Conservation (phyloP, 2,797 vertebrate species). For the Valencia hispanica region DNA sequence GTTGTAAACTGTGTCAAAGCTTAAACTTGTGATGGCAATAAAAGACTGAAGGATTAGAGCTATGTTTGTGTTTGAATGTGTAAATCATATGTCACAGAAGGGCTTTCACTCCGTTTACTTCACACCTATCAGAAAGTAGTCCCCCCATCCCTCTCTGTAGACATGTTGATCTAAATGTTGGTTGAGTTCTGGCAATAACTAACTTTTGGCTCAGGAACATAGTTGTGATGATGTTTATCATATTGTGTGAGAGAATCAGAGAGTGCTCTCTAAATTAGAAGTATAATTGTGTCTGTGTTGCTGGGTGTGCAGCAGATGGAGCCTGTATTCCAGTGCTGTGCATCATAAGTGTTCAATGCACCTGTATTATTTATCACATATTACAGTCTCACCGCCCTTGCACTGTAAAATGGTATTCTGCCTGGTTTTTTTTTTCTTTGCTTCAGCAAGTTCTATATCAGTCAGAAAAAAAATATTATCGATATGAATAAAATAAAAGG, state of each 20-base stretch:
- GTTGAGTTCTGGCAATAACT: background rate
- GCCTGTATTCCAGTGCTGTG: constrained; percentile 56
- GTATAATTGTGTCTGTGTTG: constrained; percentile 15
- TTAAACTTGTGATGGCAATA: constrained; percentile 5
- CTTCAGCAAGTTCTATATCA: background rate
- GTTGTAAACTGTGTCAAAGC: background rate
- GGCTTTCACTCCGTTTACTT: background rate
- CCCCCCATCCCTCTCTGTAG: constrained; percentile 2
- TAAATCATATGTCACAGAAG: background rate
- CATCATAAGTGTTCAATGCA: constrained; percentile 4
- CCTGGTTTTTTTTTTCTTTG: background rate
- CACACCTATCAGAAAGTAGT: background rate
- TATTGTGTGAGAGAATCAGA: background rate
- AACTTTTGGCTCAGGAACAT: background rate
- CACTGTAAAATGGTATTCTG: background rate
- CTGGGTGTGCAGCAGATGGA: constrained; percentile 63
- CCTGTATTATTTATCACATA: background rate
- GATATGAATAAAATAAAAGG: background rate
- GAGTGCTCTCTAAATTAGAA: background rate
- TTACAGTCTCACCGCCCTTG: background rate
- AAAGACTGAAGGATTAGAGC: constrained; percentile 8
- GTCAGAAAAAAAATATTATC: background rate
- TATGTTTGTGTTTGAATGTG: background rate
- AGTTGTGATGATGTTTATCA: background rate
- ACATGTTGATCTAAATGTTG: background rate